phyloP scores from a whole-genome alignment of 2,797 vertebrate species.

The Aulostomus chinensis region DNA sequence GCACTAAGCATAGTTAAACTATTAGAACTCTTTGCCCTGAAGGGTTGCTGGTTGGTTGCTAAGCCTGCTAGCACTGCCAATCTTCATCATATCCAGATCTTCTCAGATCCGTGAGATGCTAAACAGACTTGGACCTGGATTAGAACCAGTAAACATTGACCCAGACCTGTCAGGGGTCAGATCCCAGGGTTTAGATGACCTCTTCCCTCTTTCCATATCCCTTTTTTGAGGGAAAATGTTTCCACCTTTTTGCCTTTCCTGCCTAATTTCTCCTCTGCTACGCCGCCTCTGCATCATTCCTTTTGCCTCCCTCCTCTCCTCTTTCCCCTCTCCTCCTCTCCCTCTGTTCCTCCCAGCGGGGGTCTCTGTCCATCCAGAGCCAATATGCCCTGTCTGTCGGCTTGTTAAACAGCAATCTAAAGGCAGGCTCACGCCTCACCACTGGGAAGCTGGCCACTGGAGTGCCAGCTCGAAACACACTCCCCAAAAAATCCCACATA shows the following conservation, averaged over 20 bases:
- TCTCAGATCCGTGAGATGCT: too few species aligned
- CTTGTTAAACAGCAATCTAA: conserved; percentile 83
- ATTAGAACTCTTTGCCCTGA: too few species aligned
- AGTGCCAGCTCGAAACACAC: conserved; percentile 63
- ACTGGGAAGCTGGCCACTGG: conserved; percentile 70
- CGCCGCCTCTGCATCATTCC: neutral
- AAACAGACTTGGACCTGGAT: too few species aligned
- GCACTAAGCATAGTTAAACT: too few species aligned
- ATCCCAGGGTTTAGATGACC: too few species aligned
- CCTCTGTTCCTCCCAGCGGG: conserved; percentile 55
- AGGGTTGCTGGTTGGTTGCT: too few species aligned
- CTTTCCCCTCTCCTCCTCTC: neutral
- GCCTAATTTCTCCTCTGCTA: neutral
- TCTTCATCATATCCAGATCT: too few species aligned
- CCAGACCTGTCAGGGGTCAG: too few species aligned
- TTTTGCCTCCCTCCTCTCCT: neutral
- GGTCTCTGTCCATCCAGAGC: conserved; percentile 66
- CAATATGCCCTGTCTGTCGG: conserved; percentile 74
- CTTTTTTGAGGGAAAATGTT: neutral
- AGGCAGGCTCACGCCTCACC: conserved; percentile 77
- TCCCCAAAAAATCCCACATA: conserved; percentile 23
- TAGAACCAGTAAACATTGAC: too few species aligned
- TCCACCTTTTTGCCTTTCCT: conserved; percentile 3
- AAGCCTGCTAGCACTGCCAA: too few species aligned
- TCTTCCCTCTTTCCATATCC: neutral